Base-by-base conservation (phyloP, 2,113 vertebrate species). In the Sinocyclocheilus maitianheensis region DNA sequence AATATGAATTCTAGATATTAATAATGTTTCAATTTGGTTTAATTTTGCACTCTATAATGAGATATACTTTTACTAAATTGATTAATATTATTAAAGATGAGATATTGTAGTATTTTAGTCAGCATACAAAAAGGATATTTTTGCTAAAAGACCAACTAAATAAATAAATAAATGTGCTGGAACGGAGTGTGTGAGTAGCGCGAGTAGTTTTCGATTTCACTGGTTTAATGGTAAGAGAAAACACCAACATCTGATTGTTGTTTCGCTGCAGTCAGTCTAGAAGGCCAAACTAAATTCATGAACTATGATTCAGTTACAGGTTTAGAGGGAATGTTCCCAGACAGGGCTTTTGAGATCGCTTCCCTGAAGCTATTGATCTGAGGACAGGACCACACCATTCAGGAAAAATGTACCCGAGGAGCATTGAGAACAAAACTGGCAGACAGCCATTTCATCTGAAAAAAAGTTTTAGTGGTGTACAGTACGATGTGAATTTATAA, bases 301-400 rank as follows among this genome's bases (percentile, higher is more conserved):
- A 75, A 75, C 46, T 75, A 75, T 24, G 72, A 48, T 12, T 43
- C 40, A 75, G 22, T 75, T 75, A 75, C 72, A 14, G 37, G 40
- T 75, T 48, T 75, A 48, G 20, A 75, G 40, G 22, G 22, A 75
- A 75, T 46, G 71, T 75, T 75, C 71, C 20, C 22, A 46, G 71
- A 75, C 71, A 46, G 40, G 40, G 71, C 71, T 75, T 75, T 75
- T 6, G 40, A 75, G 72, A 48, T 75, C 20, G 43, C 22, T 75
- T 75, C 72, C 40, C 40, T 24, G 72, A 75, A 48, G 40, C 4
- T 13, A 75, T 75, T 24, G 72, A 75, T 75, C 72, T 7, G 11
- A 46, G 40, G 37, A 11, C 72, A 75, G 40, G 20, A 46, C 22
- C 22, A 14, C 5, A 22, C 40, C 22, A 75, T 46, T 46, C 13